Percentiles rank a stretch among this genome's conserved stretches.
Evolutionary conservation across 2,888 invertebrate genomes (phyloP).

Genomic region (Aspidiotus rigidus): DNA sequence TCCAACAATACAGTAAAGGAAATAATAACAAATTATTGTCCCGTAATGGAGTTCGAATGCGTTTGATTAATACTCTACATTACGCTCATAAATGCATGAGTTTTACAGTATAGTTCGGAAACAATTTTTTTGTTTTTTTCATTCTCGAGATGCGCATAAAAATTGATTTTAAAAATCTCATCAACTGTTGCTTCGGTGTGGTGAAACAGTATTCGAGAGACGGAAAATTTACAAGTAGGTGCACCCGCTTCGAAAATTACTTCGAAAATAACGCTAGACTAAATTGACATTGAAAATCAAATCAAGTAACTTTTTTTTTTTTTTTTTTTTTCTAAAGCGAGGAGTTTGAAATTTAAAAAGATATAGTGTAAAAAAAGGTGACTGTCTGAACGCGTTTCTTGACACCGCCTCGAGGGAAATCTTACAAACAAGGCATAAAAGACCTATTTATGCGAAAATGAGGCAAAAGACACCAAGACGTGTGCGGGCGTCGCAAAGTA

Average conservation of each 20-base stretch:
- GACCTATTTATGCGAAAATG: conserved; percentile 34
- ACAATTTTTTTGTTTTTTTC: neutral
- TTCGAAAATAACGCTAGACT: conserved; percentile 23
- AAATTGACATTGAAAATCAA: conserved; percentile 34
- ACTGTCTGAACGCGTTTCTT: conserved; percentile 14
- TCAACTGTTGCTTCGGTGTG: conserved; percentile 21
- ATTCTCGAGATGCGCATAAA: neutral
- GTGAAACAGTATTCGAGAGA: neutral
- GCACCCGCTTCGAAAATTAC: conserved; percentile 6
- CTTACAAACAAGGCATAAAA: conserved; percentile 35
- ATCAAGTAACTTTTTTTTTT: conserved; percentile 25
- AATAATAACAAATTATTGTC: conserved; percentile 29
- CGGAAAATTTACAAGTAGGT: neutral
- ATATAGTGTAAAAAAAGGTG: neutral
- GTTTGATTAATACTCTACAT: no score
- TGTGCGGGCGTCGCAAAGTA: conserved; percentile 12
- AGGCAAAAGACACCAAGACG: conserved; percentile 21
- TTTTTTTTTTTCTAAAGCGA: conserved; percentile 6
- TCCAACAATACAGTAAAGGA: conserved; percentile 3
- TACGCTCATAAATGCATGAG: neutral
- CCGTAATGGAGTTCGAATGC: conserved; percentile 21
- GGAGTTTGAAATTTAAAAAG: conserved; percentile 15
- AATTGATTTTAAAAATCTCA: neutral
- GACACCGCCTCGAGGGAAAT: conserved; percentile 33
- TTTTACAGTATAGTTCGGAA: neutral